phyloP scores from a whole-genome alignment of 2,797 vertebrate genomes.

The Columba guinea region DNA sequence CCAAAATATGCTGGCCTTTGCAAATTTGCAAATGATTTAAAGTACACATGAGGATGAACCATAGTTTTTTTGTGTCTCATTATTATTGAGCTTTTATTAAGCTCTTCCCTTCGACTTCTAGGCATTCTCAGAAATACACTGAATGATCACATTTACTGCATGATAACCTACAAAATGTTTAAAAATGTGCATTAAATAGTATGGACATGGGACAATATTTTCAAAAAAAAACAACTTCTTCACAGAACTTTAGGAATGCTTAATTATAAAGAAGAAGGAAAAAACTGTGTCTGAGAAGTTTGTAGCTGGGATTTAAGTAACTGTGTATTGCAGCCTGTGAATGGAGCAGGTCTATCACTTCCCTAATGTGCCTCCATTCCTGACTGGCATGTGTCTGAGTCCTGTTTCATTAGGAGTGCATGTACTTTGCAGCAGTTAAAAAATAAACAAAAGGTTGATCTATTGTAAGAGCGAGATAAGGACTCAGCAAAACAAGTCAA shows the following conservation, averaged over 20 bases:
- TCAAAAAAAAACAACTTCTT: slow-evolving; percentile 11
- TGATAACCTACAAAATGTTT: slow-evolving; percentile 24
- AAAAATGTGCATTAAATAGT: slow-evolving; percentile 41
- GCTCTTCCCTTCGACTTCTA: not conserved
- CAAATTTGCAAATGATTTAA: not conserved
- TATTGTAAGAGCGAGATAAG: not conserved
- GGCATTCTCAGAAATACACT: slow-evolving; percentile 34
- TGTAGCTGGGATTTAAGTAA: slow-evolving; percentile 43
- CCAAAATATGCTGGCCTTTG: not conserved
- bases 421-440: slow-evolving; percentile 24
- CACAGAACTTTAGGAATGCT: slow-evolving; percentile 3
- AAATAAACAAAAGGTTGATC: slow-evolving; percentile 57
- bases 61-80: not conserved
- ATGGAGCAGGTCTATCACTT: not conserved
- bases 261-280: slow-evolving; percentile 44
- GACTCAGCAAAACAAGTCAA: no score
- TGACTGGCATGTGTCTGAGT: slow-evolving; percentile 6
- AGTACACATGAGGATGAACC: not conserved
- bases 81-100: not conserved
- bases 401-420: slow-evolving; percentile 27
- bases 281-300: slow-evolving; percentile 21
- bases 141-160: slow-evolving; percentile 41
- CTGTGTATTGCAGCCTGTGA: not conserved
- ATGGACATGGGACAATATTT: not conserved
- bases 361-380: slow-evolving; percentile 48